Conservation (phyloP, 2,888 invertebrate species). For the Acrocera orbiculus region DNA sequence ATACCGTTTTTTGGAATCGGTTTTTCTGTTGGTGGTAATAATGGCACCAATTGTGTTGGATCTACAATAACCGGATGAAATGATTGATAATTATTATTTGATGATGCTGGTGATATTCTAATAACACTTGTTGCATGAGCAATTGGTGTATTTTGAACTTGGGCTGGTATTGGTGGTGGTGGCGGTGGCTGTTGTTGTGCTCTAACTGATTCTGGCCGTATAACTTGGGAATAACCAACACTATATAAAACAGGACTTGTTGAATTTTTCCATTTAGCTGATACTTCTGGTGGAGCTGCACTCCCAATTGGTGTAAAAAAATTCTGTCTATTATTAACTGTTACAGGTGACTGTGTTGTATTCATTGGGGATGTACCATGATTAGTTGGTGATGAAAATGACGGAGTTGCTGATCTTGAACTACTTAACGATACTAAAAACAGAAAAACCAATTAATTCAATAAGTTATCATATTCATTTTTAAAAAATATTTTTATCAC, state of each 20-base stretch:
- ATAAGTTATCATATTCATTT: background rate
- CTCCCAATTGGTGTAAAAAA: slow-evolving; percentile 83
- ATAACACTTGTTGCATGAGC: slow-evolving; percentile 61
- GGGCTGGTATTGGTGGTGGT: slow-evolving; percentile 22
- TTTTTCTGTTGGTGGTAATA: slow-evolving; percentile 38
- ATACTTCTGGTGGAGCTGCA: slow-evolving; percentile 30
- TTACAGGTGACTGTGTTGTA: slow-evolving; percentile 44
- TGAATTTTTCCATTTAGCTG: slow-evolving; percentile 27
- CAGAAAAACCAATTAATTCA: slow-evolving; percentile 11
- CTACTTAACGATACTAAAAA: slow-evolving; percentile 74
- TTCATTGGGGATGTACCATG: slow-evolving; percentile 49
- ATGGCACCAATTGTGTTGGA: slow-evolving; percentile 61
- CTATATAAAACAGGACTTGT: slow-evolving; percentile 29
- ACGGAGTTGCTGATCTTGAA: slow-evolving; percentile 83
- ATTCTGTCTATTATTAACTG: slow-evolving; percentile 60
- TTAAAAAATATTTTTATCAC: background rate
- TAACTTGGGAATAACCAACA: slow-evolving; percentile 23
- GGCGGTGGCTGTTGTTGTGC: slow-evolving; percentile 21
- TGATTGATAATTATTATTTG: slow-evolving; percentile 20
- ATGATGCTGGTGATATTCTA: slow-evolving; percentile 58
- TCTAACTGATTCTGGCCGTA: slow-evolving; percentile 22
- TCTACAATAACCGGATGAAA: slow-evolving; percentile 60
- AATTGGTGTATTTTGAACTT: slow-evolving; percentile 31
- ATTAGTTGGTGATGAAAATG: slow-evolving; percentile 61
- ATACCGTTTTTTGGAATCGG: slow-evolving; percentile 34